phyloP scores from a whole-genome alignment of 2,113 vertebrate species.

The Morone chrysops region DNA sequence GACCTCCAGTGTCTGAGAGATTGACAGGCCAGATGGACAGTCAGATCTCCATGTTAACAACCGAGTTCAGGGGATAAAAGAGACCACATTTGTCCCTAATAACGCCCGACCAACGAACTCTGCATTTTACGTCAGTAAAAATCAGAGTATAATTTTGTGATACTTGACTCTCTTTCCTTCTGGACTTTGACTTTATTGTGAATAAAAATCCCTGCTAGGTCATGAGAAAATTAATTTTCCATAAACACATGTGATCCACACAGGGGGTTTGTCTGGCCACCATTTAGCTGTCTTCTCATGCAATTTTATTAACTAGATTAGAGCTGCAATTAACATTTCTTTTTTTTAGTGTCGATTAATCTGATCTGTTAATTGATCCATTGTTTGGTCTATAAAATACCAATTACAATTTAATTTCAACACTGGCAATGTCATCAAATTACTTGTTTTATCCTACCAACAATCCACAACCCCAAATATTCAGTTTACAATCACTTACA shows the following conservation, averaged over 20 bases:
- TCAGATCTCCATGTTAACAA: slow-evolving; percentile 38
- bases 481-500: background rate
- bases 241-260: too few species aligned
- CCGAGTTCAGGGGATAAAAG: slow-evolving; percentile 28
- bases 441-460: background rate
- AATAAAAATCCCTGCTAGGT: background rate
- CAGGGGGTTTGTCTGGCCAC: slow-evolving; percentile 2
- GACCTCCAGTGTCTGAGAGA: slow-evolving; percentile 56
- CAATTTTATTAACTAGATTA: background rate
- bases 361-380: background rate
- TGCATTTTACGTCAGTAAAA: background rate
- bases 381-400: background rate
- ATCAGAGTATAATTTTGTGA: background rate
- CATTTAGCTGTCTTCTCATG: background rate
- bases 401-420: too few species aligned
- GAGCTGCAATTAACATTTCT: background rate
- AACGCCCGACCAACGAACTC: background rate
- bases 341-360: background rate
- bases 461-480: background rate
- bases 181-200: background rate
- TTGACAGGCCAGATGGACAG: slow-evolving; percentile 63
- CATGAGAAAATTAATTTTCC: background rate
- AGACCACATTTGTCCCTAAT: background rate
- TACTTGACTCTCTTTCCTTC: background rate
- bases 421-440: background rate